Conservation (phyloP, 2,113 vertebrate genomes). For the Planiliza haematocheilus region DNA sequence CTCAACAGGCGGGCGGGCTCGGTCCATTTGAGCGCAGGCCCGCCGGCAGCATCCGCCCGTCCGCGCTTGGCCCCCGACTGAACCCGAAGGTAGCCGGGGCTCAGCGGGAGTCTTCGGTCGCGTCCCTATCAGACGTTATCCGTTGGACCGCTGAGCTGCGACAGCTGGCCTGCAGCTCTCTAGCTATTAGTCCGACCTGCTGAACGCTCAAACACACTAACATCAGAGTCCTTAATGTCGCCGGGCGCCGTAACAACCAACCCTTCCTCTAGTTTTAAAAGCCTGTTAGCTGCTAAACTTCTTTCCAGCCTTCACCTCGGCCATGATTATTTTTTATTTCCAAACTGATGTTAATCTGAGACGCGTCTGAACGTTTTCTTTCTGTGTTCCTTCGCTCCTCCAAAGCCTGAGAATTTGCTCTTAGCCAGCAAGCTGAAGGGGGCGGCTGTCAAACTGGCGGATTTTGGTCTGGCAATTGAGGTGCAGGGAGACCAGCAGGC, state of each 20-base stretch:
- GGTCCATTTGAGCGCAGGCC: not conserved
- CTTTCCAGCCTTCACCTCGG: not conserved
- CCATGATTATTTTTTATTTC: not conserved
- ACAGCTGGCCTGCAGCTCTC: slow-evolving; percentile 18
- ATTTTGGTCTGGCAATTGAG: slow-evolving; percentile 97
- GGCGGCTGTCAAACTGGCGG: slow-evolving; percentile 96
- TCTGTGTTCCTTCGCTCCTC: slow-evolving; percentile 44
- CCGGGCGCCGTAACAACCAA: not conserved
- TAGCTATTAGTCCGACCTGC: slow-evolving; percentile 7
- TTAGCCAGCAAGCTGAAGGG: slow-evolving; percentile 98
- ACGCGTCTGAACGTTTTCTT: slow-evolving; percentile 14
- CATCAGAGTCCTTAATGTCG: slow-evolving; percentile 4
- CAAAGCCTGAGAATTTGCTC: slow-evolving; percentile 97
- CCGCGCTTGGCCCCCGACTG: slow-evolving; percentile 12
- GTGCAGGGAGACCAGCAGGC: slow-evolving; percentile 98
- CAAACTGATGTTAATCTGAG: not conserved
- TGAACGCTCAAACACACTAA: not conserved
- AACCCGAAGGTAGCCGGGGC: not conserved
- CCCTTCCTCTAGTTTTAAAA: not conserved
- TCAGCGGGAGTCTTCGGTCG: not conserved
- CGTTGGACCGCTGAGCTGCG: not conserved
- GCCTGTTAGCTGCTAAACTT: not conserved
- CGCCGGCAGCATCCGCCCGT: not conserved
- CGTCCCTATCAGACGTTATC: slow-evolving; percentile 5
- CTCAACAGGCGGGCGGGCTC: not conserved